Percentiles rank a stretch among this genome's conserved stretches.
Evolutionary conservation across 1,140 invertebrate species (phyloP).

Genomic region (Sesamia nonagrioides): DNA sequence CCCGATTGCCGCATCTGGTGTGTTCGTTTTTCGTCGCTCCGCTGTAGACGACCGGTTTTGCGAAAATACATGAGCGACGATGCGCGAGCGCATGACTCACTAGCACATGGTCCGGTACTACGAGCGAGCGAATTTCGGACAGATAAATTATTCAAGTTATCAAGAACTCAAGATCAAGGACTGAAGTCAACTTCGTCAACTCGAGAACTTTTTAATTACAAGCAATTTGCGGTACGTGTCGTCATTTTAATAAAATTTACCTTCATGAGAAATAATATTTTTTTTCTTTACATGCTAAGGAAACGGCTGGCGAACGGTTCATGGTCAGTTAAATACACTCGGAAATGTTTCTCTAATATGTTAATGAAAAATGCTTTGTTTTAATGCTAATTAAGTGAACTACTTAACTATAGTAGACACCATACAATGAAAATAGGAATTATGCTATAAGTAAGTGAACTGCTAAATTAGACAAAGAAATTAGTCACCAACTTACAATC

Average conservation of each 20-base stretch:
- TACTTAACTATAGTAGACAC: not conserved
- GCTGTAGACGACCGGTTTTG: slow-evolving; percentile 49
- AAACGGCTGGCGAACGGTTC: not conserved
- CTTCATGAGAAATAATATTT: slow-evolving; percentile 3
- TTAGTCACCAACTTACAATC: too few relatives aligned
- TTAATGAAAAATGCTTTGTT: slow-evolving; percentile 5
- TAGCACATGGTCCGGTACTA: slow-evolving; percentile 51
- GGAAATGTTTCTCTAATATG: slow-evolving; percentile 8
- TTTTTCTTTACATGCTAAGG: slow-evolving; percentile 13
- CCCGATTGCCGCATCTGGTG: slow-evolving; percentile 51
- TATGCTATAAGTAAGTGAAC: too few relatives aligned
- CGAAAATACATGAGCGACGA: slow-evolving; percentile 43
- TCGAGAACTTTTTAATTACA: slow-evolving; percentile 34
- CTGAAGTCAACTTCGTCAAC: slow-evolving; percentile 35
- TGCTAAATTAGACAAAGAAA: too few relatives aligned
- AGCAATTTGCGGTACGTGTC: slow-evolving; percentile 33
- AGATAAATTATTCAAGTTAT: slow-evolving; percentile 50
- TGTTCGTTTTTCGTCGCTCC: slow-evolving; percentile 26
- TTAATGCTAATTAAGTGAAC: slow-evolving; percentile 17
- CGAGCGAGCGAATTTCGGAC: slow-evolving; percentile 52
- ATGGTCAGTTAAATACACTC: not conserved
- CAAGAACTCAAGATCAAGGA: slow-evolving; percentile 55
- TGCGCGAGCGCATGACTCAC: slow-evolving; percentile 57
- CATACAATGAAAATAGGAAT: not conserved
- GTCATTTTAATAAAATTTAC: slow-evolving; percentile 44